Evolutionary conservation across 1,140 invertebrate species (phyloP), one percentile per base, ranked within the genome.

Genomic region (Tenebrio molitor): DNA sequence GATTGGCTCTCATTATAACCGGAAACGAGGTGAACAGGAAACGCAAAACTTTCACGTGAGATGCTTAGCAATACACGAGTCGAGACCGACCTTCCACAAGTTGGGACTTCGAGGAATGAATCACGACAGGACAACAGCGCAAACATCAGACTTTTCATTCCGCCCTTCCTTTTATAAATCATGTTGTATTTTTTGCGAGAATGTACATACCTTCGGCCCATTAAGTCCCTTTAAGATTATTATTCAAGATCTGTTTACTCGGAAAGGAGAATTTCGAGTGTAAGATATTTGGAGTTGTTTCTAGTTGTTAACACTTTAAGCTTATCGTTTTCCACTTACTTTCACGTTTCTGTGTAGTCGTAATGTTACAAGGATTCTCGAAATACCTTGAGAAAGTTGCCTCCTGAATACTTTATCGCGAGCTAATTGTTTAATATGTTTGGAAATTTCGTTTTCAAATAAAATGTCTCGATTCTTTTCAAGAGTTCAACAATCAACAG

Each of bases 1-100:
- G 71, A 73, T 73, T 73, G 65, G 65, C 36, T 73, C 71, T 73
- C 71, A 73, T 73, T 73, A 73, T 73, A 69, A 69, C 46, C 65
- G 71, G 71, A 73, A 73, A 73, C 71, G 65, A 69, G 53, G 19
- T 73, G 71, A 68, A 73, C 71, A 50, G 53, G 66, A 73, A 73
- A 67, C 65, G 66, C 46, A 34, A 39, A 64, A 62, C 29, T 53
- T 46, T 69, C 71, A 73, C 71, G 71, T 73, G 71, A 73, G 29
- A 12, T 63, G 69, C 19, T 25, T 53, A 23, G 21, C 23, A 53
- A 53, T 53, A 53, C 21, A 23, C 21, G 23, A 21, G 46, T 25
- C 6, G 46, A 21, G 19, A 39, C n/a, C 6, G 8, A 23, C 8
- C 46, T 23, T 53, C 23, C 10, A 7, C 44, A 23, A 23, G 19